These are phyloP conservation scores for Hylia prasina DNA, from an alignment of 2,113 vertebrate genomes.

Conservation along the genomic window DNA sequence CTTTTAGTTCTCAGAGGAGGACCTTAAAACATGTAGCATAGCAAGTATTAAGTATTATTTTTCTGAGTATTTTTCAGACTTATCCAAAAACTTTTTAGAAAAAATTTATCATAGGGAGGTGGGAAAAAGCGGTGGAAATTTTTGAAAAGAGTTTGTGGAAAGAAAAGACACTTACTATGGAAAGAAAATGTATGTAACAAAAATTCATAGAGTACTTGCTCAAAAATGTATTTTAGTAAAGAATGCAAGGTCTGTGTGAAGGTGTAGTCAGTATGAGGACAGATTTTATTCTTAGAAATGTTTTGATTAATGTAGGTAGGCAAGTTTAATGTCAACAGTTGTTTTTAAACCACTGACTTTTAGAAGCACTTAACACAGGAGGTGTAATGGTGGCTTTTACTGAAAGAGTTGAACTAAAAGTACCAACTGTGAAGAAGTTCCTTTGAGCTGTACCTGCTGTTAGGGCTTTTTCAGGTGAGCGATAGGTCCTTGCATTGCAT, in stretches of 20 bases:
- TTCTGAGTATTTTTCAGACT: neutral
- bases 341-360: neutral
- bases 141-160: neutral
- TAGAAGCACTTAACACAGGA: neutral
- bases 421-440: constrained; percentile 20
- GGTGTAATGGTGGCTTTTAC: neutral
- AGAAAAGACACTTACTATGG: neutral
- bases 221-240: neutral
- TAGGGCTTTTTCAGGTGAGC: constrained; percentile 56
- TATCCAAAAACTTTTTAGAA: neutral
- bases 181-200: neutral
- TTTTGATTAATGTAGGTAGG: neutral
- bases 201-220: neutral
- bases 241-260: neutral
- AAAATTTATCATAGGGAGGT: neutral
- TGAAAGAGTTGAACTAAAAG: neutral
- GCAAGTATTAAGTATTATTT: rapidly evolving
- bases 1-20: neutral
- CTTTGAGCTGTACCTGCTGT: neutral
- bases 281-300: neutral
- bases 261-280: neutral
- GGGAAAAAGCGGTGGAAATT: neutral
- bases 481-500: constrained; percentile 55
- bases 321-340: neutral
- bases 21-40: rapidly evolving